Conservation (phyloP, 2,888 invertebrate genomes). For the Lasioglossum leucozonium region DNA sequence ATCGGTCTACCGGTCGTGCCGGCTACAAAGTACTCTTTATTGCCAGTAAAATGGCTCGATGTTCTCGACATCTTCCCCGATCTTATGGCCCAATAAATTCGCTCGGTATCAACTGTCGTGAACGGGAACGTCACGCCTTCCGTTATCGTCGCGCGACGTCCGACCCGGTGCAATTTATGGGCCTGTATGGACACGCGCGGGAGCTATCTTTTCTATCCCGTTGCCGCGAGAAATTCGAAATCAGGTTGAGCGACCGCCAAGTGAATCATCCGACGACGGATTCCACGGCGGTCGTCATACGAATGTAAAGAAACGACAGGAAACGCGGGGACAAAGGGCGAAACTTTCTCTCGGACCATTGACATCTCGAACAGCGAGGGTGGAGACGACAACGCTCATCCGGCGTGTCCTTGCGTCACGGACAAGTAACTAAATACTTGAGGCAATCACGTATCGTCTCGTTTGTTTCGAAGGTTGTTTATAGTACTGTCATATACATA, state of each 20-base stretch:
- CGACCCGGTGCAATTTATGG: constrained; percentile 54
- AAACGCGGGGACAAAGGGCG: background rate
- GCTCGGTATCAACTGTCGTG: constrained; percentile 57
- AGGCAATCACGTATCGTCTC: too few species aligned
- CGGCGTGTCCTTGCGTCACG: too few species aligned
- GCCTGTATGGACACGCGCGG: background rate
- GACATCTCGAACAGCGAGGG: background rate
- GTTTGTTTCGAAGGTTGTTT: too few species aligned
- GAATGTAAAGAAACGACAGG: constrained; percentile 15
- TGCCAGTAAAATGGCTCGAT: constrained; percentile 60
- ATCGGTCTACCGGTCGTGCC: constrained; percentile 31
- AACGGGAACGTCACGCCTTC: constrained; percentile 46
- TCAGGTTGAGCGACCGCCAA: background rate
- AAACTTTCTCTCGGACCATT: background rate
- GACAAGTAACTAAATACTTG: too few species aligned
- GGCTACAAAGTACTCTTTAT: constrained; percentile 66
- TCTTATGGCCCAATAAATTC: constrained; percentile 68
- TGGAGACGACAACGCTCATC: too few species aligned
- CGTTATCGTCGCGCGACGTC: constrained; percentile 58
- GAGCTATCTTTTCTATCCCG: background rate
- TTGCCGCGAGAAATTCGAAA: constrained; percentile 37
- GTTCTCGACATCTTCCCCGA: constrained; percentile 51
- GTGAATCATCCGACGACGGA: constrained; percentile 9
- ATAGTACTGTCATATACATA: too few species aligned
- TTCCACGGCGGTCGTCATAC: constrained; percentile 4